Conservation (phyloP, 2,888 invertebrate species). For the Bruchidius siliquastri region DNA sequence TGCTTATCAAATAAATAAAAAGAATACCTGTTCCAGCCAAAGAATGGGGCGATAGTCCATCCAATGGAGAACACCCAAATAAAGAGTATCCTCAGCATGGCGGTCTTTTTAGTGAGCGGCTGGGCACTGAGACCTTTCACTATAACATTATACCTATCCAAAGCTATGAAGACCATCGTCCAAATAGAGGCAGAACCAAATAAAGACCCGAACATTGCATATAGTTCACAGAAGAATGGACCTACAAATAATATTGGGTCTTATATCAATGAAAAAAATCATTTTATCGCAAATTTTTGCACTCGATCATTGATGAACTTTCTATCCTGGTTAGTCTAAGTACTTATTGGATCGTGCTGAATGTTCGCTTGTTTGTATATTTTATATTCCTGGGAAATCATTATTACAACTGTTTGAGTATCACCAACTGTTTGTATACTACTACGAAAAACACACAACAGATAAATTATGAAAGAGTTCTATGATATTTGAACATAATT, state of each 20-base stretch:
- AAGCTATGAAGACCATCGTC: slow-evolving; percentile 88
- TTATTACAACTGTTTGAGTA: too few relatives aligned
- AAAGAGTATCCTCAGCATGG: slow-evolving; percentile 69
- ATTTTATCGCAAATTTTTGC: too few relatives aligned
- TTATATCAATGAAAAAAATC: too few relatives aligned
- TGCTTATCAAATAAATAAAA: too few relatives aligned
- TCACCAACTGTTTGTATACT: too few relatives aligned
- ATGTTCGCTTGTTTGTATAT: too few relatives aligned
- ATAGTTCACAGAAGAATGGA: slow-evolving; percentile 80
- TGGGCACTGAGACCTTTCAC: slow-evolving; percentile 84
- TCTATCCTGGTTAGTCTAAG: neutral
- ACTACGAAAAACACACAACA: too few relatives aligned
- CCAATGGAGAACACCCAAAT: slow-evolving; percentile 73
- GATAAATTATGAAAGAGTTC: too few relatives aligned
- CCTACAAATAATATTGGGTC: too few relatives aligned
- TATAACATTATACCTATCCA: slow-evolving; percentile 92
- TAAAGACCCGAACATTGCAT: slow-evolving; percentile 81
- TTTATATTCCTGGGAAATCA: too few relatives aligned
- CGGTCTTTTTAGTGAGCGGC: slow-evolving; percentile 77
- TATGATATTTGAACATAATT: too few relatives aligned
- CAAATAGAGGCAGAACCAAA: slow-evolving; percentile 89
- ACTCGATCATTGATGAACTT: neutral
- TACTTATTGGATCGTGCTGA: too few relatives aligned
- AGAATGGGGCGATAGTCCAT: slow-evolving; percentile 80
- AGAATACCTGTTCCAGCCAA: slow-evolving; percentile 76